Evolutionary conservation across 2,888 invertebrate genomes (phyloP).

Genomic region (Prosapia bicincta): DNA sequence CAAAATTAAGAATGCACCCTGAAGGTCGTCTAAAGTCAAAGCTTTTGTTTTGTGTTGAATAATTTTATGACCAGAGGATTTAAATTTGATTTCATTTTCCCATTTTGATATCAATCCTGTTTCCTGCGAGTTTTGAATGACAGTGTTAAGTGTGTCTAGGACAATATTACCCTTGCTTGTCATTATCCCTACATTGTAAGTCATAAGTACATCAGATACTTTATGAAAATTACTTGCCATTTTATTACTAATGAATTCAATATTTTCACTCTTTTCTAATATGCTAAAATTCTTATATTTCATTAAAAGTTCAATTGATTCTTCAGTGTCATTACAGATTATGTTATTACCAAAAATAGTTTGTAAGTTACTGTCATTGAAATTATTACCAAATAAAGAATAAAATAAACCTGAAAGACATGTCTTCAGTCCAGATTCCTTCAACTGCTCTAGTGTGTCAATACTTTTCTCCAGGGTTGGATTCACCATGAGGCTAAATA

Average conservation of each 20-base stretch:
- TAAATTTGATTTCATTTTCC: neutral
- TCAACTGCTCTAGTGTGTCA: neutral
- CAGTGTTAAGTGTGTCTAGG: neutral
- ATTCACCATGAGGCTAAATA: neutral
- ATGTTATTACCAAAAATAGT: neutral
- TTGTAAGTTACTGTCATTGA: neutral
- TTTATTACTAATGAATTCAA: neutral
- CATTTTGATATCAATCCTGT: neutral
- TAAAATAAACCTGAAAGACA: neutral
- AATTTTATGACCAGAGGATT: neutral
- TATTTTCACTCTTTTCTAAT: neutral
- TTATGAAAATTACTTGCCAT: neutral
- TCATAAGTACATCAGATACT: neutral
- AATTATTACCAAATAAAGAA: neutral
- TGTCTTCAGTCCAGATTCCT: neutral
- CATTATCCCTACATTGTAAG: neutral
- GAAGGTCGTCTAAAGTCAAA: neutral
- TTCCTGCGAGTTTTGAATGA: neutral
- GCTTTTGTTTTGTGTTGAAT: neutral
- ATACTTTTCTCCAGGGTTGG: neutral
- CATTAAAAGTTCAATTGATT: neutral
- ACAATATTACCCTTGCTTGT: neutral
- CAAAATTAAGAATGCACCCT: neutral
- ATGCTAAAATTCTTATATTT: neutral
- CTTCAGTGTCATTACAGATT: neutral